Percentiles rank a stretch among this genome's conserved stretches.
These are phyloP conservation scores for Gasteruption jaculator DNA, from an alignment of 2,888 invertebrate genomes.

Conservation along the genomic window DNA sequence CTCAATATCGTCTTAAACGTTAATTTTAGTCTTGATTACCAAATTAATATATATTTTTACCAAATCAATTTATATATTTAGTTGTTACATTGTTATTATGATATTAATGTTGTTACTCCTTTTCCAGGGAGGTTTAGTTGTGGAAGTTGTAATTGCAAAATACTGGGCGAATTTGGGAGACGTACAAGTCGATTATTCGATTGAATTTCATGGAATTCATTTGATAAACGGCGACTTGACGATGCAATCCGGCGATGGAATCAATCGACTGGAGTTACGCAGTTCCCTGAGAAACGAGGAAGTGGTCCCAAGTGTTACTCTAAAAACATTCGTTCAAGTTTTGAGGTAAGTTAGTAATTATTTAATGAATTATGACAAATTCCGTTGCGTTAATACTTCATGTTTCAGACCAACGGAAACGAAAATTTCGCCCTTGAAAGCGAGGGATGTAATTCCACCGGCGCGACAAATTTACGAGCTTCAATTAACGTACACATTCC, in stretches of 20 bases:
- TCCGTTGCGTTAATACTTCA: not conserved
- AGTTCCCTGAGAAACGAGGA: conserved; percentile 73
- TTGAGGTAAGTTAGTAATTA: conserved; percentile 54
- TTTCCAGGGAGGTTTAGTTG: conserved; percentile 65
- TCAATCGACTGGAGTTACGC: conserved; percentile 67
- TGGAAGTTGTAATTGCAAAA: conserved; percentile 89
- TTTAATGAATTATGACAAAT: conserved; percentile 6
- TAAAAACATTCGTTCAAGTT: conserved; percentile 73
- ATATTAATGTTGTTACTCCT: conserved; percentile 3
- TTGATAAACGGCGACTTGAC: conserved; percentile 63
- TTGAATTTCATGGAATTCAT: conserved; percentile 79
- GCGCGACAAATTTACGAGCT: conserved; percentile 88
- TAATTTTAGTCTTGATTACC: conserved; percentile 2
- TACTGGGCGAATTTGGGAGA: conserved; percentile 93
- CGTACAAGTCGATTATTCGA: conserved; percentile 65
- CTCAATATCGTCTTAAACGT: not conserved
- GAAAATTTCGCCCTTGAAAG: conserved; percentile 73
- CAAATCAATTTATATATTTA: not conserved
- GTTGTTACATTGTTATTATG: no score
- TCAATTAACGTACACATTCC: conserved; percentile 81
- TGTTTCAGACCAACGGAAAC: conserved; percentile 71
- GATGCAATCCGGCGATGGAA: conserved; percentile 73
- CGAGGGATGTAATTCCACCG: conserved; percentile 82
- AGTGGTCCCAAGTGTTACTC: conserved; percentile 66
- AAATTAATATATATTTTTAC: conserved; percentile 1